Base-by-base conservation (phyloP, 2,797 vertebrate genomes). In the Australoheros facetus region DNA sequence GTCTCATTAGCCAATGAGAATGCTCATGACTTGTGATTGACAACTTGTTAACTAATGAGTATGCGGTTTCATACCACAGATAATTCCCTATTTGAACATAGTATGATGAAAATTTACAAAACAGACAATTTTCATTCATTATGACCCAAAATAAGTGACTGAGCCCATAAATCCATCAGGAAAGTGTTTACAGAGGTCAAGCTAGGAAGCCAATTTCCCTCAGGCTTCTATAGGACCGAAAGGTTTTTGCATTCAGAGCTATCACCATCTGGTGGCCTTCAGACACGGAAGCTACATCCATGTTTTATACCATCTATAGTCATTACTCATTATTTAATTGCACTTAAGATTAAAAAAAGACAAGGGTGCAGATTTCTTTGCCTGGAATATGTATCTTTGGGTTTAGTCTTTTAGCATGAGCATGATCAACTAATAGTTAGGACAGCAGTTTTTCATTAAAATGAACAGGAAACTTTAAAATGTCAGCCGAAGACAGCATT, bases 361-460 rank as follows among this genome's bases (percentile, higher is more conserved):
- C 45, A 48, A 16, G 16, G 45, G 45, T 48, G 16, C 16, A 48
- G 17, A 66, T 66, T 66, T 66, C 45, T 66, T 66, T 48, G 9
- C 62, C 5, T 66, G 62, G 23, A 48, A 2, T 66, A 42, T 66
- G 23, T 51, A 26, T 69, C 19, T n/a, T 30, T 30, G 62, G 42
- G 62, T 30, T 69, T n/a, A 69, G 62, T 13, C 62, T 69, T 69
- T 51, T 69, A 51, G 42, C 26, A 69, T 51, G 62, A 69, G 62
- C 42, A 69, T 48, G 42, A 69, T 51, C 16, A n/a, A 17, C 62
- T 69, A 66, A 66, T 48, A 66, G 21, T 26, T 28, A 42, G 8
- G 37, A 45, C 8, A 45, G 13, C 60, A 45, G 39, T 64, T 45
- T 64, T 26, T 64, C 60, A 45, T 64, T 26, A 11, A 45, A 64